Base-by-base conservation (phyloP, 2,797 vertebrate genomes). In the Pristis pectinata region DNA sequence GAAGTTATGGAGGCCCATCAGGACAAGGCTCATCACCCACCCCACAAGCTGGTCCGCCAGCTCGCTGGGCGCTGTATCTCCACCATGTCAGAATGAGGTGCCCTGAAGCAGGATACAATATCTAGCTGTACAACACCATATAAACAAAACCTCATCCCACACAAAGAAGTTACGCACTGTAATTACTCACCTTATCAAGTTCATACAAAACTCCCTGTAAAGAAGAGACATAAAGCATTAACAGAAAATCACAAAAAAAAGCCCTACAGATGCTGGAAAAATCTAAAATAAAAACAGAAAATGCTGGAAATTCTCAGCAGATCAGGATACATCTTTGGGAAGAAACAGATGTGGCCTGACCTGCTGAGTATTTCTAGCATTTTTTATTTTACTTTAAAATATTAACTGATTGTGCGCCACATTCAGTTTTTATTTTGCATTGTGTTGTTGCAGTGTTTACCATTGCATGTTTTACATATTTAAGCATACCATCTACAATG, bases 121-220 rank as follows among this genome's bases (percentile, higher is more conserved):
- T 22, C 37, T 8, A 24, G 11, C 59, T 37, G n/a, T 41, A n/a
- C n/a, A 61, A 30, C 61, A 24, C 30, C 8, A 83, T 53, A 3
- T 53, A 85, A 53, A 85, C 27, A 85, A 56, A 56, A 80, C 9
- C 56, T 89, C 85, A 89, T 19, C 17, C 37, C 34, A 67, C 2
- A 67, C 61, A 37, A 22, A n/a, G 6, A 87, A 59, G 27, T 34
- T 34, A 5, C 11, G 41, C 61, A 61, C 15, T 67, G 61, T 93
- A 49, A 53, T 13, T 9, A 94, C 98, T 92, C 97, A 99, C 99
- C 98, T 99, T 99, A 97, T 99, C 99, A 95, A 99, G 98, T 96
- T 99, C 99, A 0, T 99, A 99, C 94, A 99, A 97, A 92, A 99
- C 98, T 94, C 99, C 99, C 99, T 99, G 96, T 74, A 97, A 97